phyloP scores from a whole-genome alignment of 1,140 invertebrate species.

The Micrasema longulum region DNA sequence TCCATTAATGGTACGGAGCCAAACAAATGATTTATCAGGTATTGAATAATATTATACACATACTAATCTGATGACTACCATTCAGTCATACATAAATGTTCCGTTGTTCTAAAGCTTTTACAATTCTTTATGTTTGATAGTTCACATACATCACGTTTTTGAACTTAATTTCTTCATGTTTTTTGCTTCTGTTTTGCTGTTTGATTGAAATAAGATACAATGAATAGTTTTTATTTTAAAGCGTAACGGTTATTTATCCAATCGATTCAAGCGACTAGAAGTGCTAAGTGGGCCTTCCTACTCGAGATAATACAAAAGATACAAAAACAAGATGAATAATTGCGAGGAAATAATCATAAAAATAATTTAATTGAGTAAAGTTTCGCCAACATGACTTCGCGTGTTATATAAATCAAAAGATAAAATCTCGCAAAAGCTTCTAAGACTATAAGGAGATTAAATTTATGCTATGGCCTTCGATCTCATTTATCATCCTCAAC shows the following conservation, averaged over 20 bases:
- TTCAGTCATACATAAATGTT: conserved; percentile 24
- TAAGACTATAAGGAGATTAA: too few species aligned
- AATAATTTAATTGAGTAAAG: too few species aligned
- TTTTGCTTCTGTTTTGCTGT: conserved; percentile 1
- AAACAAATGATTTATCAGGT: conserved; percentile 23
- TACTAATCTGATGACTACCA: conserved; percentile 27
- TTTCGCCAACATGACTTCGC: too few species aligned
- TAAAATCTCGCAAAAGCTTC: too few species aligned
- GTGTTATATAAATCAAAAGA: too few species aligned
- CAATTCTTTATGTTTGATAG: conserved; percentile 8
- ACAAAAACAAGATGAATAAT: too few species aligned
- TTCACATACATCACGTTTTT: conserved; percentile 23
- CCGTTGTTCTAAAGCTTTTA: conserved; percentile 25
- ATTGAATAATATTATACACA: conserved; percentile 26
- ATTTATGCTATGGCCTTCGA: too few species aligned
- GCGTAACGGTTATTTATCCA: conserved; percentile 12
- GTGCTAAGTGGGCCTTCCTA: too few species aligned
- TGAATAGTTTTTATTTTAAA: conserved; percentile 2
- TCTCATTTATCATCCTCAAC: too few species aligned
- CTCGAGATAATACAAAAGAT: too few species aligned
- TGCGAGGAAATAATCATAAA: too few species aligned
- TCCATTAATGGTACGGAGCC: conserved; percentile 21
- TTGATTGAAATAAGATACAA: conserved; percentile 21
- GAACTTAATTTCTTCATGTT: conserved; percentile 27
- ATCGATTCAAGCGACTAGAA: conserved; percentile 16